Conservation (phyloP, 2,113 vertebrate genomes). For the Heterotilapia buettikoferi region DNA sequence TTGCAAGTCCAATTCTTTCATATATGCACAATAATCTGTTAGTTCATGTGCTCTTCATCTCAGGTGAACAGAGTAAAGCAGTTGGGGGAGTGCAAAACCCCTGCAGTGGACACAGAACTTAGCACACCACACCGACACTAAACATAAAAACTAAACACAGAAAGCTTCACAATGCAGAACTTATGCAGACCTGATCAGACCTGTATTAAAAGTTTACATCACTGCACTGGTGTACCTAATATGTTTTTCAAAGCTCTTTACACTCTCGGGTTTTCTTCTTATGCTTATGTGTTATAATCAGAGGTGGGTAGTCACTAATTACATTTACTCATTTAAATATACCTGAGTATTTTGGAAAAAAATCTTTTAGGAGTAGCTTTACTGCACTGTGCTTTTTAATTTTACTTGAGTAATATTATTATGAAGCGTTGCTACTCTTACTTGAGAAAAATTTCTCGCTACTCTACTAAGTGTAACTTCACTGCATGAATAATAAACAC, state of each 20-base stretch:
- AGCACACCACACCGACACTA: background rate
- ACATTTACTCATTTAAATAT: background rate
- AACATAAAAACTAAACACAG: background rate
- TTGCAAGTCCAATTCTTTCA: background rate
- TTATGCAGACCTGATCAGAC: background rate
- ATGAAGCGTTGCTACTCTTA: background rate
- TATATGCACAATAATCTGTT: background rate
- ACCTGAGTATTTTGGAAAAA: background rate
- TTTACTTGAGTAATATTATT: background rate
- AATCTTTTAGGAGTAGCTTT: background rate
- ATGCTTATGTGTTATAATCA: background rate
- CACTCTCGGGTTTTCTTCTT: background rate
- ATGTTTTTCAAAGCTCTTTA: background rate
- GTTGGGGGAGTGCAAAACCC: background rate
- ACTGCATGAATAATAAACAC: background rate
- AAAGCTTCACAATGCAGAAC: background rate
- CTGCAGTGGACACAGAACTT: background rate
- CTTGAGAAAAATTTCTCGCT: fast-evolving
- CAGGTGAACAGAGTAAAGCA: background rate
- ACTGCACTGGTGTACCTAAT: background rate
- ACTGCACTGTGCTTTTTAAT: background rate
- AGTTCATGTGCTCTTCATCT: background rate
- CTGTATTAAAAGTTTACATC: background rate
- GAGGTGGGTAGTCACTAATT: background rate
- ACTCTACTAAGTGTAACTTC: background rate